A percentile compares a stretch with the other conserved stretches of the same genome.
These are phyloP conservation scores for Crematogaster levior DNA, from an alignment of 2,888 invertebrate species.

Conservation along the genomic window DNA sequence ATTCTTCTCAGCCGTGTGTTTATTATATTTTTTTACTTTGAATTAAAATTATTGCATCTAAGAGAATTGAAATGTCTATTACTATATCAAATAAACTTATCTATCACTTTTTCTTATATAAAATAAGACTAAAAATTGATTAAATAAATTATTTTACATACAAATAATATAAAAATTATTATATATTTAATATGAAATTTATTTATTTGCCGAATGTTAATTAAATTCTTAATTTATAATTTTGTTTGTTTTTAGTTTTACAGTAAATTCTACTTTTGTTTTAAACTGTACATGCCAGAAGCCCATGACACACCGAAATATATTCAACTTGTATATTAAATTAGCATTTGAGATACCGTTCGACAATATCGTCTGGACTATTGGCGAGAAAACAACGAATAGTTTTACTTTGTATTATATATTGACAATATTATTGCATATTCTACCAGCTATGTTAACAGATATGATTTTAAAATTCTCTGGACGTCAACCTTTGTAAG, in stretches of 20 bases:
- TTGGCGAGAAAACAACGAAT: constrained; percentile 88
- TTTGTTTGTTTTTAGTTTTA: neutral
- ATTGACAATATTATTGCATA: constrained; percentile 90
- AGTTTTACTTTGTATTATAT: constrained; percentile 89
- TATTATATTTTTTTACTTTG: no score
- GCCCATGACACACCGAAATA: constrained; percentile 88
- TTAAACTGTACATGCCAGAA: neutral
- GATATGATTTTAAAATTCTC: constrained; percentile 89
- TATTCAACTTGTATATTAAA: no score
- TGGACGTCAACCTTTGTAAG: constrained; percentile 90
- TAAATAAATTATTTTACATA: no score
- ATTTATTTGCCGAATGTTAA: neutral
- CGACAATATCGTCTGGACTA: constrained; percentile 91
- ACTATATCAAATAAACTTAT: no score
- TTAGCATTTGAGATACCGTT: constrained; percentile 91
- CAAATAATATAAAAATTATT: no score
- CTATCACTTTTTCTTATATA: no score
- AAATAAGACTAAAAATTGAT: no score
- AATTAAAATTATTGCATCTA: no score
- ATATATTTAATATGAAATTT: no score
- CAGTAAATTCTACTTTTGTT: neutral
- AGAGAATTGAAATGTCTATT: no score
- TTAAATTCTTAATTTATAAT: neutral
- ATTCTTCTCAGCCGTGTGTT: no score
- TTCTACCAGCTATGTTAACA: constrained; percentile 92